These are phyloP conservation scores for Sus scrofa DNA, from an alignment of 2,113 vertebrate species.

Conservation along the genomic window T2T-Sscrofa CM000818.6:129154501-129155000, in stretches of 20 bases:
- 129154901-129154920: too few relatives aligned
- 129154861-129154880: neutral
- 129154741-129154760: fast-evolving
- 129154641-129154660: neutral
- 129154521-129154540: too few relatives aligned
- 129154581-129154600: too few relatives aligned
- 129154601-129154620: too few relatives aligned
- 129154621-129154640: neutral
- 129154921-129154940: too few relatives aligned
- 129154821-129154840: fast-evolving
- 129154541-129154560: too few relatives aligned
- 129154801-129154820: fast-evolving
- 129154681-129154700: neutral
- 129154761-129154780: neutral
- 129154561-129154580: too few relatives aligned
- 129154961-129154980: neutral
- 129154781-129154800: neutral
- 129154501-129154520: too few relatives aligned
- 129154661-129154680: neutral
- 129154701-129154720: neutral
- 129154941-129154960: neutral
- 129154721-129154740: neutral
- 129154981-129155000: neutral
- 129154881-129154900: neutral
- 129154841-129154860: neutral